A percentile compares a stretch with the other conserved stretches of the same genome.
Evolutionary conservation across 2,888 invertebrate genomes (phyloP).

Genomic region (Amphipyra tragopoginis): DNA sequence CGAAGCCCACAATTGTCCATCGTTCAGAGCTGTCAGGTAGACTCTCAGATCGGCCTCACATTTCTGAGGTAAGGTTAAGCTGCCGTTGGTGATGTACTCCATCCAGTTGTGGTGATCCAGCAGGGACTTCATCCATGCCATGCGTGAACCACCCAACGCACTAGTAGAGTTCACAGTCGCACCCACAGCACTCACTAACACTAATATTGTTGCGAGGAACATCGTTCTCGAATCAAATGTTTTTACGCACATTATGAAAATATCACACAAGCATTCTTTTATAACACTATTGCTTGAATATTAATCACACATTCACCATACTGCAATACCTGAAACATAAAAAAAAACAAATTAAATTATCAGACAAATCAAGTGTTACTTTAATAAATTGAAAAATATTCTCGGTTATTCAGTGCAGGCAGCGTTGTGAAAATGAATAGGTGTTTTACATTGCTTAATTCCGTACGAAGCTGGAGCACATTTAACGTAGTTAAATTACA

Average conservation of each 20-base stretch:
- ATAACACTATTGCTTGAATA: constrained; percentile 22
- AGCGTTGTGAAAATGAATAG: constrained; percentile 15
- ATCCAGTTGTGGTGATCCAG: constrained; percentile 92
- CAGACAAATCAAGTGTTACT: neutral
- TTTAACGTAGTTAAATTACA: constrained; percentile 30
- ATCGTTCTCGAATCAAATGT: constrained; percentile 67
- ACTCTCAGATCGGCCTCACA: constrained; percentile 90
- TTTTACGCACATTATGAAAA: constrained; percentile 55
- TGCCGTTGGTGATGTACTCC: constrained; percentile 83
- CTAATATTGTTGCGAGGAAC: constrained; percentile 74
- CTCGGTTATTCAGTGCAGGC: constrained; percentile 10
- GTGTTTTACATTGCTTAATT: constrained; percentile 20
- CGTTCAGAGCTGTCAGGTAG: constrained; percentile 89
- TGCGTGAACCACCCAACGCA: constrained; percentile 75
- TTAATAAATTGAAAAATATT: constrained; percentile 20
- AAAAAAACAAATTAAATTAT: constrained; percentile 38
- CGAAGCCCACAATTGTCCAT: constrained; percentile 94
- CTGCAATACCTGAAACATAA: constrained; percentile 63
- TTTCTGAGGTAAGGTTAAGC: constrained; percentile 74
- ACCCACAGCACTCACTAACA: constrained; percentile 83
- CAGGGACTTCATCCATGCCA: constrained; percentile 91
- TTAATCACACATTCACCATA: constrained; percentile 52
- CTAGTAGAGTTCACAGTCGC: constrained; percentile 75
- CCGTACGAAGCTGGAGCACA: constrained; percentile 10
- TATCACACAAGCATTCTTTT: constrained; percentile 35